These are phyloP conservation scores for Tricholauxania praeusta DNA, from an alignment of 2,888 invertebrate species.

Conservation along the genomic window DNA sequence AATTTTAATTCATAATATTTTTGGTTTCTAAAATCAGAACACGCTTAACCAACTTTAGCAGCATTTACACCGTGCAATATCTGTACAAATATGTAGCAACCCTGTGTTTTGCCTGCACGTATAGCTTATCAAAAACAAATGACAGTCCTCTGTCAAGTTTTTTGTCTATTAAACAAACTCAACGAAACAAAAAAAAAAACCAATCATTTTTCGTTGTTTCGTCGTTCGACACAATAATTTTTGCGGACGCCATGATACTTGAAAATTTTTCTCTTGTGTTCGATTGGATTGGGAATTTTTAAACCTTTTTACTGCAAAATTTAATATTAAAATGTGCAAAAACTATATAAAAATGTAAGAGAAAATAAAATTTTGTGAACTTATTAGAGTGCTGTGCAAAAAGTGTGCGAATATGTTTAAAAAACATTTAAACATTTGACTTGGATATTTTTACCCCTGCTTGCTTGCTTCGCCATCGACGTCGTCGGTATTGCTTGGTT, in stretches of 20 bases:
- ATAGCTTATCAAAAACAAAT: no score
- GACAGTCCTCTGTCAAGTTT: background rate
- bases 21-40: no score
- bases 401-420: constrained; percentile 42
- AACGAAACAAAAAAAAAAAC: constrained; percentile 15
- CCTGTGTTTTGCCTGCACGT: no score
- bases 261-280: constrained; percentile 60
- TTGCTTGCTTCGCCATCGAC: constrained; percentile 34
- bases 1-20: no score
- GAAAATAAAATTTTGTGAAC: constrained; percentile 34
- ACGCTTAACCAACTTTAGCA: no score
- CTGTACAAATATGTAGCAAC: no score
- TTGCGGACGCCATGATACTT: constrained; percentile 67
- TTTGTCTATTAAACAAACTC: constrained; percentile 33
- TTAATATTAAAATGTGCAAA: constrained; percentile 50
- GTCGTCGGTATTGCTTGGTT: constrained; percentile 37
- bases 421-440: constrained; percentile 35
- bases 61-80: no score
- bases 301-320: constrained; percentile 46
- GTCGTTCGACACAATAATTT: constrained; percentile 50
- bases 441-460: constrained; percentile 31
- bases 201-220: constrained; percentile 25
- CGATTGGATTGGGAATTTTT: constrained; percentile 49
- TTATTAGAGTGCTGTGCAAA: constrained; percentile 30
- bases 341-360: constrained; percentile 48